Base-by-base conservation (phyloP, 2,888 invertebrate genomes). In the Cacoxenus indagator region DNA sequence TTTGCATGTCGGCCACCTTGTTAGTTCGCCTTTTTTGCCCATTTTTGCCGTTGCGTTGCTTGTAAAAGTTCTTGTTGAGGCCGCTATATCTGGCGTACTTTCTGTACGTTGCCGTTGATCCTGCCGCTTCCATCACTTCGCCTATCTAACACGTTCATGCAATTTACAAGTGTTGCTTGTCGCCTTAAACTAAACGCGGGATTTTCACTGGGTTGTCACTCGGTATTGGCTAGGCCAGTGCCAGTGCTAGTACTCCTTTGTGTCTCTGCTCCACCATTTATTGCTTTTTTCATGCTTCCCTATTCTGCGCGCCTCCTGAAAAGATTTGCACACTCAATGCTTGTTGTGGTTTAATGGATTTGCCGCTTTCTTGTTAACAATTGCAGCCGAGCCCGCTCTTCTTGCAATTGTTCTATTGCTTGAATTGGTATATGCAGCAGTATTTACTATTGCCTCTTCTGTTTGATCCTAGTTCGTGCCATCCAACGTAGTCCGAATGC, bases 331-430 rank as follows among this genome's bases (percentile, higher is more conserved):
- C 67, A 55, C 67, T 70, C 72, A 73, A 72, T 43, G 54, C 80
- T 81, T 79, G 80, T 82, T 81, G 80, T 78, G 80, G 80, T 82
- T 81, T 83, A 83, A 81, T 83, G 82, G 83, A 83, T 83, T 82
- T 81, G 82, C 82, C 82, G 80, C 83, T 81, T 77, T 78, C 80
- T 82, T 75, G 80, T 80, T 80, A 83, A 83, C 79, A 81, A 77
- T 79, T 76, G 29, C 80, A 72, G 81, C 75, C 82, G 78, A 11
- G 14, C 11, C 45, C 45, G 45, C 45, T 43, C n/a, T 43, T n/a
- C 45, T n/a, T n/a, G n/a, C n/a, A n/a, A n/a, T n/a, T n/a, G n/a
- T n/a, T n/a, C n/a, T n/a, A n/a, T n/a, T n/a, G n/a, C n/a, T n/a
- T n/a, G n/a, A n/a, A n/a, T n/a, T n/a, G n/a, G n/a, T n/a, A n/a